phyloP scores from a whole-genome alignment of 2,113 vertebrate genomes.

The Lophochroa leadbeateri region DNA sequence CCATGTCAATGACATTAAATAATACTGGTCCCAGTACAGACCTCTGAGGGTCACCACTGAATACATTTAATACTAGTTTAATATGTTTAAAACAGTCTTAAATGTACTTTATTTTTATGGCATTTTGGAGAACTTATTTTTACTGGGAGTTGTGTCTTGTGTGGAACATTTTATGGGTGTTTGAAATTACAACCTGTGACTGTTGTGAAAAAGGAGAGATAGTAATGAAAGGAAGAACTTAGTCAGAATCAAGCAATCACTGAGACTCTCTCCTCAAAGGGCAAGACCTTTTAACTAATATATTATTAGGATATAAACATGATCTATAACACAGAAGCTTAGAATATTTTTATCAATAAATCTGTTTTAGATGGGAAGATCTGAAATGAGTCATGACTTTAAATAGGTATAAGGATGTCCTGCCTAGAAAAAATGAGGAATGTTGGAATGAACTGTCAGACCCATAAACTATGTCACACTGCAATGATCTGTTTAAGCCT shows the following conservation, averaged over 20 bases:
- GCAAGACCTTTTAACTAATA: neutral
- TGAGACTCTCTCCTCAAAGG: neutral
- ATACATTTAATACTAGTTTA: neutral
- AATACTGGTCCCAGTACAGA: accelerated
- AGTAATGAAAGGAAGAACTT: neutral
- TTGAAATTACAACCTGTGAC: neutral
- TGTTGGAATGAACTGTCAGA: neutral
- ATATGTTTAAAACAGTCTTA: neutral
- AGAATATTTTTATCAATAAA: neutral
- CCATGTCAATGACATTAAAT: neutral
- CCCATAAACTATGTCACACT: neutral
- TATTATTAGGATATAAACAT: neutral
- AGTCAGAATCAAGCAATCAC: neutral
- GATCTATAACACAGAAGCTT: neutral
- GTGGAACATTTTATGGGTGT: neutral
- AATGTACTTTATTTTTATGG: neutral
- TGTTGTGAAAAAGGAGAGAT: neutral
- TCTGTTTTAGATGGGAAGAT: neutral
- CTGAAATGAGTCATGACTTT: neutral
- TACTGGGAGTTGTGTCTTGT: neutral
- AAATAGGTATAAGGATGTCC: neutral
- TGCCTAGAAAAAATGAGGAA: neutral
- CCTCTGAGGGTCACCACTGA: neutral
- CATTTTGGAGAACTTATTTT: neutral
- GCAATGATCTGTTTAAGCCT: neutral